Base-by-base conservation (phyloP, 53 echinoderm and acorn worm genomes). In the Patiria pectinifera region DNA sequence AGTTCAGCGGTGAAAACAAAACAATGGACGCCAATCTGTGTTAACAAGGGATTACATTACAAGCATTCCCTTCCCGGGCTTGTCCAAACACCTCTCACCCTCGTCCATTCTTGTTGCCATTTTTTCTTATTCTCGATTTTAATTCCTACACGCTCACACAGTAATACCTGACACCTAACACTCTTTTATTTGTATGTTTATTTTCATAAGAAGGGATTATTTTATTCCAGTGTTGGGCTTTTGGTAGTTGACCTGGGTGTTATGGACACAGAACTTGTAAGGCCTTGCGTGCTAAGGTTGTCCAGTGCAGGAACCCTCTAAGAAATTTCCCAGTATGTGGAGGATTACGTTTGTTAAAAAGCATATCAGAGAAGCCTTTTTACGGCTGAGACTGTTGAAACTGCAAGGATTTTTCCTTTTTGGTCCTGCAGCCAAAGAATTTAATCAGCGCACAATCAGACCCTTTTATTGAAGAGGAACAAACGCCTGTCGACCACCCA, bases 11-110 rank as follows among this genome's bases (percentile, higher is more conserved):
- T 78, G 88, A 88, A 88, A 88, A 88, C 88, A 88, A 61, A 59
- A 88, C 47, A 23, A 3, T 88, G 88, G 43, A 5, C 45, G 77
- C 59, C 60, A 16, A 59, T 76, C 88, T 88, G 78, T 88, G 78
- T 43, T 88, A 9, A 78, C 88, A 88, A 61, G 61, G 45, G 88
- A 88, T 88, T 78, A 88, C 88, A 88, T 88, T 78, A 88, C 88
- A 88, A 78, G 88, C 35, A 76, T 43, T 44, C 84, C 86, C 78
- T 88, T 59, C 78, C 35, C 78, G 88, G 35, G 11, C 26, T 88
- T 88, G 43, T 76, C 58, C 87, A 87, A 87, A 76, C 13, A 87
- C 45, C 14, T 45, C 71, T 44, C 21, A 9, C 71, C 48, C 53
- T 53, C 53, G 8, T 48, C 59, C 88, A 35, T 49, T 86, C 18